Base-by-base conservation (phyloP, 2,888 invertebrate species). In the Pheosia gnoma region DNA sequence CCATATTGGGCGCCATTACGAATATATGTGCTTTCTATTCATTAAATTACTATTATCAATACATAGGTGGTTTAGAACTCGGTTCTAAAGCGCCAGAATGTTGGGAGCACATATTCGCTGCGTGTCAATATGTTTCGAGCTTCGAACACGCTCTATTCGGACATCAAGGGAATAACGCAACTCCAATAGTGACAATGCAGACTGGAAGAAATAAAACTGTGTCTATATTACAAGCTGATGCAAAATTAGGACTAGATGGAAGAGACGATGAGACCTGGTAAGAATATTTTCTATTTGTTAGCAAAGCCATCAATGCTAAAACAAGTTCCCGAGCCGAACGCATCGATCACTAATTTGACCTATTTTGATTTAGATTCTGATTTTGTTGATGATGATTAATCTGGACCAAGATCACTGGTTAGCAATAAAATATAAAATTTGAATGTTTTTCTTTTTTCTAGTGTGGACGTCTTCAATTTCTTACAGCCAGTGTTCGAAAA, bases 41-140 rank as follows among this genome's bases (percentile, higher is more conserved):
- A 25, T 56, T 57, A 51, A 62, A n/a, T 8, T 13, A 1, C 37
- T 4, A 49, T 62, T 59, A 57, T 51, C 10, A 1, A 65, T 59
- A 7, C 49, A 7, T 63, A 86, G 95, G 96, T 65, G 98, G 98
- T 3, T 92, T 99, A 59, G 98, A 98, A 82, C 94, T 98, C 7
- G 98, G 98, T 5, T 98, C 98, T 51, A 98, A 98, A 81, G 97
- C 98, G 39, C 95, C 97, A 25, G 97, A 98, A 71, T 99, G 99
- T 80, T 99, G 99, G 99, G 97, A 97, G 68, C 98, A 99, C 83
- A 97, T 99, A 65, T 98, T 99, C 84, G 96, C 97, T 78, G 98
- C 98, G 36, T 98, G 98, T 75, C 96, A 98, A 51, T 98, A 98
- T 84, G 97, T 99, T 6, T 97, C 98, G 5, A 97, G 97, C 79